phyloP scores from a whole-genome alignment of 2,797 vertebrate genomes.

The Acanthornis magna region DNA sequence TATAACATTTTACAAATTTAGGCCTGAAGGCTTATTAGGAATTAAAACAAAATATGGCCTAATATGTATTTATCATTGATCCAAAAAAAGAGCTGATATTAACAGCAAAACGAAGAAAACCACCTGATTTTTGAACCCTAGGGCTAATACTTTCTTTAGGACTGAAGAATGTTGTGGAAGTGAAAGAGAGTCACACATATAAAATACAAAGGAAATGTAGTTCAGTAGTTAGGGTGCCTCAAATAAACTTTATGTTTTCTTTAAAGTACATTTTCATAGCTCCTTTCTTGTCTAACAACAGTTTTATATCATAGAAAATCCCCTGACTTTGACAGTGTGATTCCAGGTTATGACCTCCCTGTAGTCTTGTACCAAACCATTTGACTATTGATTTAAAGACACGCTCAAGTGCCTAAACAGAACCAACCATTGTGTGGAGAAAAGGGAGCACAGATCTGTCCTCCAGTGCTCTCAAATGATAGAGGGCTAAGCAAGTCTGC shows the following conservation, averaged over 20 bases:
- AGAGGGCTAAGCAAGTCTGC: not conserved
- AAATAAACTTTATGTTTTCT: not conserved
- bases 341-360: not conserved
- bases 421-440: not conserved
- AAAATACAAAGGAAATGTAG: not conserved
- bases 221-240: not conserved
- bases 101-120: not conserved
- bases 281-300: not conserved
- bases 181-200: not conserved
- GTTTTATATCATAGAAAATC: not conserved
- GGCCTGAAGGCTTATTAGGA: not conserved
- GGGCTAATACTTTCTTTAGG: not conserved
- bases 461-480: not conserved
- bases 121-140: not conserved
- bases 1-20: not conserved
- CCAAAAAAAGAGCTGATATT: not conserved
- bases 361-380: not conserved
- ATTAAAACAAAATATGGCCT: not conserved
- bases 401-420: not conserved
- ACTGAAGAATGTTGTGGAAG: not conserved
- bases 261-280: not conserved
- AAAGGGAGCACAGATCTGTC: not conserved
- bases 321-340: not conserved
- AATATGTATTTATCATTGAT: not conserved
- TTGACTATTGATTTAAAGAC: not conserved